A percentile compares a stretch with the other conserved stretches of the same genome.
Evolutionary conservation across 2,113 vertebrate species (phyloP).

Genomic region (Daphoenositta chrysoptera): DNA sequence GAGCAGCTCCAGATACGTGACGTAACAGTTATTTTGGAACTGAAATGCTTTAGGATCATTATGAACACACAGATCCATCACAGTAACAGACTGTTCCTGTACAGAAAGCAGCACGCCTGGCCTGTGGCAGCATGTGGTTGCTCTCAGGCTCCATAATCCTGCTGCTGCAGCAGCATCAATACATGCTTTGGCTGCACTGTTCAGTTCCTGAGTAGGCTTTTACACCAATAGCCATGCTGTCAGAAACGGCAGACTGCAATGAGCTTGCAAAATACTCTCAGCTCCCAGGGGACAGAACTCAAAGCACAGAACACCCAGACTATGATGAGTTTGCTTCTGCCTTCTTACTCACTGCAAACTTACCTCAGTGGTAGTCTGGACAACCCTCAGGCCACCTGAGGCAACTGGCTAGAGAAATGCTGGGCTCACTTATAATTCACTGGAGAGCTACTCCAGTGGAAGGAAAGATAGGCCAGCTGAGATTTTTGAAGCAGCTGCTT

Average conservation of each 20-base stretch:
- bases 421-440: neutral
- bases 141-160: neutral
- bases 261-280: neutral
- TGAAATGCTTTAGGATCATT: neutral
- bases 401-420: neutral
- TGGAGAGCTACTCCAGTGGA: neutral
- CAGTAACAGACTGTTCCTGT: neutral
- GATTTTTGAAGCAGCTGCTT: neutral
- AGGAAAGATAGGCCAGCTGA: neutral
- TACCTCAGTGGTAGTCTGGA: neutral
- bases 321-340: neutral
- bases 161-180: neutral
- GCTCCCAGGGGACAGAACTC: neutral
- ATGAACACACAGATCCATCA: neutral
- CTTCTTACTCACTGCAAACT: neutral
- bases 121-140: neutral
- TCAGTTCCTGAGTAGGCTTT: neutral
- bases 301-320: neutral
- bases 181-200: accelerated
- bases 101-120: neutral
- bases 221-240: accelerated
- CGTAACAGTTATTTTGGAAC: neutral
- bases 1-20: accelerated
- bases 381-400: neutral
- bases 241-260: neutral